Percentiles rank a stretch among this genome's conserved stretches.
Conservation (phyloP, 1,140 invertebrate genomes). For the Goniozus legneri region DNA sequence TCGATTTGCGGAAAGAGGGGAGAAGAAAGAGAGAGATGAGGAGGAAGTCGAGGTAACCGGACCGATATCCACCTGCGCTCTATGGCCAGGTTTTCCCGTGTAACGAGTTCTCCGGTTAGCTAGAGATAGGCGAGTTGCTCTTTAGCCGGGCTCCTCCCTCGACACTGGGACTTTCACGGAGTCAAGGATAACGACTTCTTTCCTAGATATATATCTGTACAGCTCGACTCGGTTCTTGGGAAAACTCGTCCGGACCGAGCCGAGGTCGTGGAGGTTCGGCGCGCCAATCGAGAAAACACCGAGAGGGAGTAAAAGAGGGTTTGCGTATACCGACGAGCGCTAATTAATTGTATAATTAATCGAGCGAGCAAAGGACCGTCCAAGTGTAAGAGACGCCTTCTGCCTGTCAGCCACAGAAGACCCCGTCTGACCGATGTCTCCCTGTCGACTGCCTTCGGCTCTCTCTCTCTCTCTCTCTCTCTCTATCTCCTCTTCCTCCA, state of each 20-base stretch:
- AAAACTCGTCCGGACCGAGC: too few relatives aligned
- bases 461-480: slow-evolving; percentile 10
- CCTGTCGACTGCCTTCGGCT: slow-evolving; percentile 18
- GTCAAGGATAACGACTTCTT: not conserved
- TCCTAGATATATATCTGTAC: not conserved
- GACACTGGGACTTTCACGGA: not conserved
- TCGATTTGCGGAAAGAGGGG: too few relatives aligned
- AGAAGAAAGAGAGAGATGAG: too few relatives aligned
- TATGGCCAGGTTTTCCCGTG: too few relatives aligned
- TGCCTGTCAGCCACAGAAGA: slow-evolving; percentile 26
- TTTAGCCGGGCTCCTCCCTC: not conserved
- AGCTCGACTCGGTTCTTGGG: too few relatives aligned
- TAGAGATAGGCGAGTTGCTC: not conserved
- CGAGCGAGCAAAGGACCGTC: slow-evolving; percentile 29
- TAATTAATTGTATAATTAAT: slow-evolving; percentile 37
- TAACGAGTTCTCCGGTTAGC: too few relatives aligned
- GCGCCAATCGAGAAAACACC: too few relatives aligned
- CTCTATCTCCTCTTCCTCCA: not conserved
- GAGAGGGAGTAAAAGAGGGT: slow-evolving; percentile 1
- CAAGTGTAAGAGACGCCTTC: slow-evolving; percentile 27
- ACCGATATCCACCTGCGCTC: too few relatives aligned
- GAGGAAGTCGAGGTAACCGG: too few relatives aligned
- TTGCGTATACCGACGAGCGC: slow-evolving; percentile 11
- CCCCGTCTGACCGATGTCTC: slow-evolving; percentile 32
- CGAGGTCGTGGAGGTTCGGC: too few relatives aligned